These are phyloP conservation scores for Sinocyclocheilus rhinocerous DNA, from an alignment of 2,113 vertebrate species.

Conservation along the genomic window DNA sequence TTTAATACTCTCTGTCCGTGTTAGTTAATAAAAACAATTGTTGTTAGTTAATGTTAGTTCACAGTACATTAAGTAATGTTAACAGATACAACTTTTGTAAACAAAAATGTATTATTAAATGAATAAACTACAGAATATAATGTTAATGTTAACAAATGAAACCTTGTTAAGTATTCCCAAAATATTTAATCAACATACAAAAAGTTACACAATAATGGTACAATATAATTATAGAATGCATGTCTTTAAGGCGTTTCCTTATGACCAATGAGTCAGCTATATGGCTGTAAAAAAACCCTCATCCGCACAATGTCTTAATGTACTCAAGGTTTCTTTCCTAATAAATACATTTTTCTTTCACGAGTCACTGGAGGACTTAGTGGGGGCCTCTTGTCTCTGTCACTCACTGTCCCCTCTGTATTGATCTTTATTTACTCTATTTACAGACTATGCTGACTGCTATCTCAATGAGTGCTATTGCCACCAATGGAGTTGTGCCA, in stretches of 20 bases:
- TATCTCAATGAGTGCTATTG: constrained; percentile 99
- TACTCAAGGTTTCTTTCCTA: constrained; percentile 3
- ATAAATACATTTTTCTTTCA: constrained; percentile 11
- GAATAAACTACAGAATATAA: too few species aligned
- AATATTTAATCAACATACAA: too few species aligned
- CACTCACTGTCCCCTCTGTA: background rate
- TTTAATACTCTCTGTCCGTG: too few species aligned
- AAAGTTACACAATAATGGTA: background rate
- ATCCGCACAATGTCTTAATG: background rate
- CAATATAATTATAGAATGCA: background rate
- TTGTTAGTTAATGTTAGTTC: too few species aligned
- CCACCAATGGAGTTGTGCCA: constrained; percentile 97
- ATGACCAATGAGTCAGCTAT: background rate
- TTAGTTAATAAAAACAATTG: too few species aligned
- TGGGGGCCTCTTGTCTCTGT: background rate
- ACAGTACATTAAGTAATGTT: too few species aligned
- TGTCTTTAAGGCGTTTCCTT: background rate
- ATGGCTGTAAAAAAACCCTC: background rate
- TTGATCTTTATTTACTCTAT: constrained; percentile 45
- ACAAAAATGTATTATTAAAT: too few species aligned
- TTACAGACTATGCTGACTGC: constrained; percentile 97
- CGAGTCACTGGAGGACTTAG: background rate
- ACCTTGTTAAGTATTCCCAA: too few species aligned
- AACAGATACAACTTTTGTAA: too few species aligned
- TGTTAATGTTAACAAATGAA: too few species aligned